Conservation (phyloP, 2,797 vertebrate species). For the Falco berigora region DNA sequence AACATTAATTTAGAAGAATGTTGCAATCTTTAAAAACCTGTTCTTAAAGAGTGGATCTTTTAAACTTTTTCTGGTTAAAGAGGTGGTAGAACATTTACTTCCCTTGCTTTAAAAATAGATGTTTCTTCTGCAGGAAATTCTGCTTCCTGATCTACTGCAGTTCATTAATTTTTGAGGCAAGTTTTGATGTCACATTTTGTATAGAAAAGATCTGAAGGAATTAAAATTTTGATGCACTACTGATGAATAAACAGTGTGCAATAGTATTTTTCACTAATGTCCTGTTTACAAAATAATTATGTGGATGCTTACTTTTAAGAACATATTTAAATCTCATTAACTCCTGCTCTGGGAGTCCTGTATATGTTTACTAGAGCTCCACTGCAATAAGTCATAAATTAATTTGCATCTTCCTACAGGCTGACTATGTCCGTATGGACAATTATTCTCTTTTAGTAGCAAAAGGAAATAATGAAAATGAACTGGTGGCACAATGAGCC, state of each 20-base stretch:
- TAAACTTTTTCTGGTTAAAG: neutral
- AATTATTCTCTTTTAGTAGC: neutral
- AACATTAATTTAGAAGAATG: neutral
- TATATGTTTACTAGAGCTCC: neutral
- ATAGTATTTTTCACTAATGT: neutral
- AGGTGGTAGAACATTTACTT: neutral
- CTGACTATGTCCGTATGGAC: neutral
- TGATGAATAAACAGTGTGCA: neutral
- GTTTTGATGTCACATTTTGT: neutral
- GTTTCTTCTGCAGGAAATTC: neutral
- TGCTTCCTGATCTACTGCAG: neutral
- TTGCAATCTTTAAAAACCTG: neutral
- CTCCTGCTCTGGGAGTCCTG: neutral
- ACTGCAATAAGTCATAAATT: neutral
- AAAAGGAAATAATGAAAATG: neutral
- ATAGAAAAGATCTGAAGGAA: neutral
- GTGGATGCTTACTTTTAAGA: neutral
- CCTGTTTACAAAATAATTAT: neutral
- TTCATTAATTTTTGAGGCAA: neutral
- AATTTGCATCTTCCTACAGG: neutral
- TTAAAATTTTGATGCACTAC: neutral
- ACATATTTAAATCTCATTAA: neutral
- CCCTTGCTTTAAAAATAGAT: rapidly evolving
- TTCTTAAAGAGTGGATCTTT: neutral
- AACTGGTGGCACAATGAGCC: neutral